A percentile compares a stretch with the other conserved stretches of the same genome.
Evolutionary conservation across 2,888 invertebrate genomes (phyloP).

Genomic region (Cantharis rustica): DNA sequence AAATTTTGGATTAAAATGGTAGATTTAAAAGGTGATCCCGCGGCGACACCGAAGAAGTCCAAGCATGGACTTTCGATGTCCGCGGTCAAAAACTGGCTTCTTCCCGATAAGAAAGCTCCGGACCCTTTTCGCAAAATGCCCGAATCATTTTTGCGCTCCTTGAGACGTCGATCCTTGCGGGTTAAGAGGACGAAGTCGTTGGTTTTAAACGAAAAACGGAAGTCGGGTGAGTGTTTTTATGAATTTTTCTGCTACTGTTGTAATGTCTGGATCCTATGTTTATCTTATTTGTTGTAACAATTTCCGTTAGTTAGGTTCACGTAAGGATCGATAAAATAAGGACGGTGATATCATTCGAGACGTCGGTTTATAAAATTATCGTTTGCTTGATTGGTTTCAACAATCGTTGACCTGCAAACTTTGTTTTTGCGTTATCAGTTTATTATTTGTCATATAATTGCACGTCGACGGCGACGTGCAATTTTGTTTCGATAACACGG

Average conservation of each 20-base stretch:
- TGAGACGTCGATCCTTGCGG: conserved; percentile 71
- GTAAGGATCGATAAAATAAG: neutral
- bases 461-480: neutral
- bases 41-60: conserved; percentile 51
- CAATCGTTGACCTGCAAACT: neutral
- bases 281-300: neutral
- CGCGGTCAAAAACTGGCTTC: conserved; percentile 76
- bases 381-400: neutral
- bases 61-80: conserved; percentile 61
- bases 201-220: conserved; percentile 75
- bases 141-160: conserved; percentile 74
- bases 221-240: conserved; percentile 71
- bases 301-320: neutral
- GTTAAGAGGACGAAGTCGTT: conserved; percentile 77
- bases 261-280: neutral
- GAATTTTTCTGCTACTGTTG: neutral
- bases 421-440: neutral
- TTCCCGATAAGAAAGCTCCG: conserved; percentile 56
- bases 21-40: conserved; percentile 50
- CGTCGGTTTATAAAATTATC: neutral
- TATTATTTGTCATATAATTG: neutral
- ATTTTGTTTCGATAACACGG: neutral
- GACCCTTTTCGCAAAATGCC: conserved; percentile 64
- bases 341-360: neutral
- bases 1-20: conserved; percentile 44